Evolutionary conservation across 1,140 invertebrate species (phyloP).

Genomic region (Latrodectus geometricus): DNA sequence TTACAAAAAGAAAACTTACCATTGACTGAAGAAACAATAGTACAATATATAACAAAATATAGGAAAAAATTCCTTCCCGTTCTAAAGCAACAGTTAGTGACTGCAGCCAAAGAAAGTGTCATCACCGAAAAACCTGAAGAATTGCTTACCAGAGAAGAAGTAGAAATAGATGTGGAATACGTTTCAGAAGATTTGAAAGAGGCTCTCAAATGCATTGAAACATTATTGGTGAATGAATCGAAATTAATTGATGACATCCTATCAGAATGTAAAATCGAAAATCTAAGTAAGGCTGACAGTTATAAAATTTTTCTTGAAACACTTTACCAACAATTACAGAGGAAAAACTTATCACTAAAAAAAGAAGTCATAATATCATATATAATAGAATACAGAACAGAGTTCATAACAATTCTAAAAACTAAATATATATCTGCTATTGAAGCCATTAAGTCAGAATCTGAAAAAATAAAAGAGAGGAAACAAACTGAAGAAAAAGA

Average conservation of each 20-base stretch:
- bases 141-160: slow-evolving; percentile 62
- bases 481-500: no score
- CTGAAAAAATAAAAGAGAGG: no score
- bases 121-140: slow-evolving; percentile 64
- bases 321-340: no score
- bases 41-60: slow-evolving; percentile 1
- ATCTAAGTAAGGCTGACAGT: no score
- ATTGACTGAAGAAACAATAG: not conserved
- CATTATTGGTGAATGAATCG: not conserved
- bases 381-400: no score
- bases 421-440: no score
- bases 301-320: no score
- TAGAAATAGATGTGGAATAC: slow-evolving; percentile 67
- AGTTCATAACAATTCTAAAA: no score
- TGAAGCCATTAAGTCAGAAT: no score
- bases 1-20: not conserved
- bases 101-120: not conserved
- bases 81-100: not conserved
- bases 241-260: not conserved
- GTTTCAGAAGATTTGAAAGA: not conserved
- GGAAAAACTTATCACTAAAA: no score
- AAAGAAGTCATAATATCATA: no score
- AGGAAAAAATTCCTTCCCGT: not conserved
- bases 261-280: no score
- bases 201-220: not conserved